Base-by-base conservation (phyloP, 1,140 invertebrate species). In the Eueides isabella region DNA sequence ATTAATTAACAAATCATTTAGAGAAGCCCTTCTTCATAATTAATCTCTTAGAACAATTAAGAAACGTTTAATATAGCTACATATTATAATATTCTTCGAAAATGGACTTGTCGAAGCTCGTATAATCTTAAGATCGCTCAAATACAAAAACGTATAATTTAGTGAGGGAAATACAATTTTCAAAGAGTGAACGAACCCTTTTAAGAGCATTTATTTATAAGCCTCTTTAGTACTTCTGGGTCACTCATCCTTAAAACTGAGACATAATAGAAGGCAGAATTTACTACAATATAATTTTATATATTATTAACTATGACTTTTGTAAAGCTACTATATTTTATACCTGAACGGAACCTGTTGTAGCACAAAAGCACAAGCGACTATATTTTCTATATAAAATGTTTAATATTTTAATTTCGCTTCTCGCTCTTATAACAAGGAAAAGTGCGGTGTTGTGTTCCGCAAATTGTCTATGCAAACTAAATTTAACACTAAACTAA, bases 121-220 rank as follows among this genome's bases (percentile, higher is more conserved):
- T 26, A 41, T 41, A 71, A 31, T 64, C 33, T 71, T 26, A 33
- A 38, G 70, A 35, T 71, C 62, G 70, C 35, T 35, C 29, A 55
- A 65, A 19, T 71, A 62, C 35, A 62, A 38, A 71, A 65, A 64
- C 70, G 70, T 71, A 71, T 71, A 71, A 71, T 71, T 71, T 71
- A 64, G 70, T 71, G 41, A 33, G 62, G 61, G 44, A 26, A 64
- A 65, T 48, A 65, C 70, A 55, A 71, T 65, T 48, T 31, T 33
- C 62, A 35, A 65, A 65, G 38, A 71, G 41, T 71, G 28, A 71
- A 65, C 6, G 38, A 62, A 71, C 62, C 38, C 41, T 65, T 71
- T 71, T 55, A 64, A 29, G 38, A 33, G 35, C 41, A 55, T 71
- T 71, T 71, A 71, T 55, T 71, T 62, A 71, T 71, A 55, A 65